Evolutionary conservation across 1,140 invertebrate genomes (phyloP).

Genomic region (Drosophila kohkoa): DNA sequence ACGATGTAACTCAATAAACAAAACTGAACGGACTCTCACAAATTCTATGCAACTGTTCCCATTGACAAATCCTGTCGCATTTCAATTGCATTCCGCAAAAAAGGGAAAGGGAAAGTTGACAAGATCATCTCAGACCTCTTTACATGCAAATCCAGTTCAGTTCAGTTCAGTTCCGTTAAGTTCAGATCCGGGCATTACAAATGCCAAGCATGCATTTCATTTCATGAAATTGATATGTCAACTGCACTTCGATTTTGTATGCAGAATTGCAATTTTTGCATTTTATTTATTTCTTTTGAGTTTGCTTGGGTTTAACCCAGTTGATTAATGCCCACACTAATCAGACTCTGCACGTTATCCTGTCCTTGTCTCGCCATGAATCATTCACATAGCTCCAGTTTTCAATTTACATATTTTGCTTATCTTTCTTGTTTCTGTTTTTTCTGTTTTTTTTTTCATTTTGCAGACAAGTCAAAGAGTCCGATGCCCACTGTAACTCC

Average conservation of each 20-base stretch:
- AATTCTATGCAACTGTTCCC: slow-evolving; percentile 29
- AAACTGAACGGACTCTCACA: neutral
- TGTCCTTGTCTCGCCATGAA: slow-evolving; percentile 35
- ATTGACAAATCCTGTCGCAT: slow-evolving; percentile 29
- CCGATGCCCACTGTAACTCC: slow-evolving; percentile 88
- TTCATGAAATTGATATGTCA: slow-evolving; percentile 62
- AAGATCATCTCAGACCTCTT: slow-evolving; percentile 27
- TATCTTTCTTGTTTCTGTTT: no score
- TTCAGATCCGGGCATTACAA: slow-evolving; percentile 70
- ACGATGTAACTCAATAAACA: no score
- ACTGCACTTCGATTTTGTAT: slow-evolving; percentile 72
- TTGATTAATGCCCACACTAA: slow-evolving; percentile 14
- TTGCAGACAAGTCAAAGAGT: slow-evolving; percentile 45
- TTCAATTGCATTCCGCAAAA: neutral
- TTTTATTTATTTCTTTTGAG: slow-evolving; percentile 19
- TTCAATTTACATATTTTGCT: neutral
- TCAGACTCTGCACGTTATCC: neutral
- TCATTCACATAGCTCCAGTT: slow-evolving; percentile 7
- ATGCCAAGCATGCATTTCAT: slow-evolving; percentile 60
- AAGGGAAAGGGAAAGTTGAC: slow-evolving; percentile 62
- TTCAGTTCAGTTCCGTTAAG: slow-evolving; percentile 37
- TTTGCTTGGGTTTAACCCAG: slow-evolving; percentile 18
- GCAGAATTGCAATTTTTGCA: slow-evolving; percentile 37
- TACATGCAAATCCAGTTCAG: slow-evolving; percentile 27
- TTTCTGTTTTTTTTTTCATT: neutral